Base-by-base conservation (phyloP, 2,797 vertebrate genomes). In the Ambastaia sidthimunki region DNA sequence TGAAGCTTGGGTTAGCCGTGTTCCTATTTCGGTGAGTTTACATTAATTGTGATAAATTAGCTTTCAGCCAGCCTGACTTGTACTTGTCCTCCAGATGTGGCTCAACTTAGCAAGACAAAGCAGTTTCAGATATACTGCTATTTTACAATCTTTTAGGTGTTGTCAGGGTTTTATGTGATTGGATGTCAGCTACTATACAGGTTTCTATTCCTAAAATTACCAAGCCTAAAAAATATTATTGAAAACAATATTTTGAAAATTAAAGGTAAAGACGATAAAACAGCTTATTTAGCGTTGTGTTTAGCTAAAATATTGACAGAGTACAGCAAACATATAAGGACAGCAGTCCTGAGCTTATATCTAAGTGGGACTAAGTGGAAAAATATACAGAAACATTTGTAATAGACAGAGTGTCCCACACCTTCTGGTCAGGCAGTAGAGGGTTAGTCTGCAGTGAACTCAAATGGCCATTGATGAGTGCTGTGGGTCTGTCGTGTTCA, bases 391-490 rank as follows among this genome's bases (percentile, higher is more conserved):
- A 71, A 28, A n/a, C 12, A 23, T 3, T 70, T 19, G 66, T 63
- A 48, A 55, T 18, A 48, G 21, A 65, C 28, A 47, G n/a, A 65
- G n/a, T 1, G 19, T 83, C 87, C 93, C 91, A 95, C 93, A 99
- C 98, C 97, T 99, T 99, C 95, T 99, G 98, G 94, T 99, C 98
- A 87, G 97, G 95, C 95, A 99, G 95, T 92, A 98, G 95, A 83
- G 98, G 96, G 94, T 98, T 99, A 87, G 97, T 98, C 95, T 98
- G 98, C 95, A 99, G 97, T 93, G 98, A 98, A 96, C 96, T 98
- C 96, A 98, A 96, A 95, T 99, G 97, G 91, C 97, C 97, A 87
- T 97, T 98, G 95, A 99, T 98, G 96, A 99, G 97, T 87, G 97
- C 96, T 93, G 97, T 97, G 92, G 98, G 98, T 96, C 97, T 96